Evolutionary conservation across 1,140 invertebrate species (phyloP).

Genomic region (Zaprionus tsacasi): DNA sequence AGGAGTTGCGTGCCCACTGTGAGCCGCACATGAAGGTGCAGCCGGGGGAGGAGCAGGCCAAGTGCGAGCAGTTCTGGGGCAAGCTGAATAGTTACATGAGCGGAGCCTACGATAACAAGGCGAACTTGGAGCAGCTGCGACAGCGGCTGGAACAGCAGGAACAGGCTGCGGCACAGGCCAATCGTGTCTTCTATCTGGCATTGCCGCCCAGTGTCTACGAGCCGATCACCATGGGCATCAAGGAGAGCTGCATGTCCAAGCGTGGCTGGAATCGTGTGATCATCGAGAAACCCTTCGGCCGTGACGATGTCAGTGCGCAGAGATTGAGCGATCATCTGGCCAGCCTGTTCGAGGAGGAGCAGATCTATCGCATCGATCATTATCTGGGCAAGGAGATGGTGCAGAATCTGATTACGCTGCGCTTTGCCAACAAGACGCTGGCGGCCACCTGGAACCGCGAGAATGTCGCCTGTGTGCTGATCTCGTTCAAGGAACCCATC

Average conservation of each 20-base stretch:
- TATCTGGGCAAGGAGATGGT: constrained; percentile 99
- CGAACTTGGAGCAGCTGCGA: constrained; percentile 92
- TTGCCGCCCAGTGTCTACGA: constrained; percentile 98
- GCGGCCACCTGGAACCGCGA: constrained; percentile 97
- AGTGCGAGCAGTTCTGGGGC: constrained; percentile 94
- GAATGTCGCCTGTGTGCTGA: constrained; percentile 96
- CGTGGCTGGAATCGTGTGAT: constrained; percentile 98
- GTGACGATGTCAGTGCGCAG: constrained; percentile 93
- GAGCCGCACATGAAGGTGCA: constrained; percentile 92
- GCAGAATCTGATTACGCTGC: constrained; percentile 97
- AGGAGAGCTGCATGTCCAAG: constrained; percentile 92
- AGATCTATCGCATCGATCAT: constrained; percentile 99
- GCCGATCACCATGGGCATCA: constrained; percentile 93
- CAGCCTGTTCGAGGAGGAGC: constrained; percentile 95
- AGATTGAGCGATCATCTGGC: constrained; percentile 94
- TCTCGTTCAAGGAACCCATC: constrained; percentile 99
- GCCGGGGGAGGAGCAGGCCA: constrained; percentile 88
- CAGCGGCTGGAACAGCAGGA: constrained; percentile 89
- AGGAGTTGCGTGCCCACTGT: constrained; percentile 90
- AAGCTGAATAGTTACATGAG: constrained; percentile 92
- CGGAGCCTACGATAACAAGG: constrained; percentile 92
- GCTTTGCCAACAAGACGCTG: constrained; percentile 96
- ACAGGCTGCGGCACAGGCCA: constrained; percentile 86
- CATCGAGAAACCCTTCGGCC: constrained; percentile 99
- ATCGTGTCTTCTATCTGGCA: constrained; percentile 98